A percentile compares a stretch with the other conserved stretches of the same genome.
Evolutionary conservation across 2,797 vertebrate species (phyloP).

Genomic region (Hyperoplus lanceolatus): DNA sequence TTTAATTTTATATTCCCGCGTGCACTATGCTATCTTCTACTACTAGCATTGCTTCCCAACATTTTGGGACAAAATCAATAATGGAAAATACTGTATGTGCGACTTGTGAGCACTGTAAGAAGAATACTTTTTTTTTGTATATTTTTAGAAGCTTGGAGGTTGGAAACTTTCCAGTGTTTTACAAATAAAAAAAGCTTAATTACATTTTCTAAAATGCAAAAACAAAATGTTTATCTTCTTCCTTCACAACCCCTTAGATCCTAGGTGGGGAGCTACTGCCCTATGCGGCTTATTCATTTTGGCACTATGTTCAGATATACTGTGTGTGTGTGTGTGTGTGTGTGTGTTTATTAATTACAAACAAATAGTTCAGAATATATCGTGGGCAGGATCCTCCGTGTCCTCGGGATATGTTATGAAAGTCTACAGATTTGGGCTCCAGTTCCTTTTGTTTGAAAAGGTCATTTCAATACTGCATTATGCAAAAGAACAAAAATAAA

Average conservation of each 20-base stretch:
- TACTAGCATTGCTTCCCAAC: slow-evolving; percentile 18
- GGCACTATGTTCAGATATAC: slow-evolving; percentile 24
- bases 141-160: background rate
- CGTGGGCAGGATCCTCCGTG: slow-evolving; percentile 42
- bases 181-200: background rate
- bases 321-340: background rate
- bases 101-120: background rate
- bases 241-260: background rate
- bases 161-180: background rate
- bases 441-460: slow-evolving; percentile 80
- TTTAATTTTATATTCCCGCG: background rate
- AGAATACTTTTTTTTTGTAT: background rate
- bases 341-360: slow-evolving; percentile 31
- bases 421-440: slow-evolving; percentile 86
- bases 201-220: background rate
- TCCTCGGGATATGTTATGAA: slow-evolving; percentile 61
- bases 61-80: slow-evolving; percentile 6
- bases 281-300: slow-evolving; percentile 30
- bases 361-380: slow-evolving; percentile 44
- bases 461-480: slow-evolving; percentile 68
- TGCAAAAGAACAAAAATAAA: slow-evolving; percentile 50
- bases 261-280: slow-evolving; percentile 14
- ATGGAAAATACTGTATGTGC: background rate
- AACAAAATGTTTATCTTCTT: background rate
- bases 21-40: background rate